phyloP scores from a whole-genome alignment of 2,113 vertebrate genomes.

The Felis chaus region DNA sequence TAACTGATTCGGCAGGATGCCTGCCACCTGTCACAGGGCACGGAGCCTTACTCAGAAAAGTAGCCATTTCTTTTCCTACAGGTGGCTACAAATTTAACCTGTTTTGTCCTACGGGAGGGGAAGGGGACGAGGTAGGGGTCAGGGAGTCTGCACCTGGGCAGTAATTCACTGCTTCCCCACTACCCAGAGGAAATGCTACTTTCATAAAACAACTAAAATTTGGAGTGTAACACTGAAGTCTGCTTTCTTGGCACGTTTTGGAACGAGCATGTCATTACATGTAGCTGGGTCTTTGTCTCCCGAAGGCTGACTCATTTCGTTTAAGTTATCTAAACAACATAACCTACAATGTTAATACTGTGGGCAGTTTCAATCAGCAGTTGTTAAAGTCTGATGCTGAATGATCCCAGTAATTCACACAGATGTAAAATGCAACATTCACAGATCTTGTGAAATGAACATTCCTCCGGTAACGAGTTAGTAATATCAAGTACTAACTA shows the following conservation, averaged over 20 bases:
- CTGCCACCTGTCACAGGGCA: not conserved
- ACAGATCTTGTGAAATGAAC: not conserved
- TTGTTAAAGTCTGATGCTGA: not conserved
- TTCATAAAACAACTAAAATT: not conserved
- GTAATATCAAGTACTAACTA: not conserved
- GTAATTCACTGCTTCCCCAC: not conserved
- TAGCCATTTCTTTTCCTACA: not conserved
- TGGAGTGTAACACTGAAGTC: constrained; percentile 39
- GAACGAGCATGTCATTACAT: constrained; percentile 28
- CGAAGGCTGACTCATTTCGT: not conserved
- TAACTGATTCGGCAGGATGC: not conserved
- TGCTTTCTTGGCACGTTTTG: constrained; percentile 54
- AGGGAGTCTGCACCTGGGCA: not conserved
- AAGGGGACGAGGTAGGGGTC: rapidly evolving
- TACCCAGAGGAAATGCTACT: not conserved
- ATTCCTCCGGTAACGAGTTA: not conserved
- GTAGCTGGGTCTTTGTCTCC: not conserved
- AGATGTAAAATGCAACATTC: constrained; percentile 2
- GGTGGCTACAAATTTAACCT: not conserved
- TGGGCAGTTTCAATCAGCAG: not conserved
- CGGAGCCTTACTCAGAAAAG: not conserved
- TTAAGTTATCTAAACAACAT: constrained; percentile 28
- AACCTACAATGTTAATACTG: not conserved
- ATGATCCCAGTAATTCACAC: not conserved
- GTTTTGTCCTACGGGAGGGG: not conserved